Evolutionary conservation across 1,140 invertebrate genomes (phyloP), one percentile per base, ranked within the genome.

Genomic region (Drosophila sp.): DNA sequence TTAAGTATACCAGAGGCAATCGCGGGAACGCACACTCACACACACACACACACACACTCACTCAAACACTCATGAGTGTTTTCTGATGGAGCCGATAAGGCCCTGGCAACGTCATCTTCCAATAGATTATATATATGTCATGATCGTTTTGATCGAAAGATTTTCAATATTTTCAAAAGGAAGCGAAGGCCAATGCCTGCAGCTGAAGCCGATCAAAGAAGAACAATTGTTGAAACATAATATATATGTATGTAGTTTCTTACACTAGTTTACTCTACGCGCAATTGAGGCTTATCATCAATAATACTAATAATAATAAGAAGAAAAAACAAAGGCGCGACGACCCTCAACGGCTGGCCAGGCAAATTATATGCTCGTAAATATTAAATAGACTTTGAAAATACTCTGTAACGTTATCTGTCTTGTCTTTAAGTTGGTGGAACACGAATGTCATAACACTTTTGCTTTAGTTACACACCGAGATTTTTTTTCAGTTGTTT

Each of bases 61-160:
- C 17, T 10, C 38, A n/a, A 25, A 62, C 30, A 32, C 11, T 5
- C 41, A 17, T 25, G 40, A 60, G 25, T 62, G 35, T 11, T 38
- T 4, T 38, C 8, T 60, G 57, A 44, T 50, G 55, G 10, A 61
- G 44, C 41, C 72, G 67, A 75, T 78, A 72, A 72, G 58, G 50
- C 25, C 29, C 5, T 40, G 23, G 60, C 40, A 62, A 68, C 79
- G 79, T 82, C 82, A 86, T 67, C 55, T 66, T 25, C 58, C 58
- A 62, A 76, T 87, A 69, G 64, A 86, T 76, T 87, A 70, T 76
- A 80, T 82, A 56, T 82, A 78, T 87, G 82, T 87, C 83, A 86
- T 87, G 82, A 86, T 86, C 82, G 69, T 76, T 86, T 82, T 70
- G 76, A 87, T 87, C 68, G 60, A 6, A 3, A 35, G 25, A 27